Evolutionary conservation across 1,140 invertebrate species (phyloP).

Genomic region (Neodiprion pinetum): DNA sequence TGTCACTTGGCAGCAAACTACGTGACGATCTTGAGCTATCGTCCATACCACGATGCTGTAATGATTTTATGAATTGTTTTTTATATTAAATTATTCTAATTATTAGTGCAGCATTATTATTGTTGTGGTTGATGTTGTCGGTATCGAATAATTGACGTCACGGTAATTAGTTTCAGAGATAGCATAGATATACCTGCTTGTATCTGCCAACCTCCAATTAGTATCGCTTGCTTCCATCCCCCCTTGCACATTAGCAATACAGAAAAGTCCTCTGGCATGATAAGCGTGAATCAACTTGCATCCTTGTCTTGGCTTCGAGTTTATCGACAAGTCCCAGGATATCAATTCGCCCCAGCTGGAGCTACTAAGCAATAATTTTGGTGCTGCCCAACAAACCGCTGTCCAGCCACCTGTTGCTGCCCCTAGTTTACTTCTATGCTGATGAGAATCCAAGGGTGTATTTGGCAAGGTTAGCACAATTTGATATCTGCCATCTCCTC

Average conservation of each 20-base stretch:
- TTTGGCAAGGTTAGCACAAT: conserved; percentile 44
- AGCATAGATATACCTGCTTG: not conserved
- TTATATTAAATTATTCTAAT: conserved; percentile 9
- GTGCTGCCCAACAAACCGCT: conserved; percentile 64
- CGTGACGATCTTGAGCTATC: conserved; percentile 67
- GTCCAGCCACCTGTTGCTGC: conserved; percentile 54
- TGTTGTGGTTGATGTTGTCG: too few relatives aligned
- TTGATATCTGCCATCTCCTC: conserved; percentile 63
- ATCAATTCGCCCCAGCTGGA: conserved; percentile 63
- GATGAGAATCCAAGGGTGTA: conserved; percentile 31
- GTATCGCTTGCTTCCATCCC: conserved; percentile 18
- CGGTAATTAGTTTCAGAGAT: too few relatives aligned
- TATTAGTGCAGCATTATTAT: not conserved
- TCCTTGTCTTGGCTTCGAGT: conserved; percentile 36
- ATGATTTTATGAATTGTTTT: conserved; percentile 18
- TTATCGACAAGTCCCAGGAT: conserved; percentile 54
- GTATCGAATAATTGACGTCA: too few relatives aligned
- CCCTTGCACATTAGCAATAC: conserved; percentile 46
- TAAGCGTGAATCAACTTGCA: conserved; percentile 58
- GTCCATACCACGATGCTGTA: conserved; percentile 65
- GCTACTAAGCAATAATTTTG: conserved; percentile 58
- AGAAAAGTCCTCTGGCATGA: conserved; percentile 64
- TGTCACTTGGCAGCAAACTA: conserved; percentile 66
- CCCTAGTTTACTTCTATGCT: conserved; percentile 42
- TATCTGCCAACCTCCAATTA: conserved; percentile 39